phyloP scores from a whole-genome alignment of 2,888 invertebrate genomes.

The Julus scanicus region DNA sequence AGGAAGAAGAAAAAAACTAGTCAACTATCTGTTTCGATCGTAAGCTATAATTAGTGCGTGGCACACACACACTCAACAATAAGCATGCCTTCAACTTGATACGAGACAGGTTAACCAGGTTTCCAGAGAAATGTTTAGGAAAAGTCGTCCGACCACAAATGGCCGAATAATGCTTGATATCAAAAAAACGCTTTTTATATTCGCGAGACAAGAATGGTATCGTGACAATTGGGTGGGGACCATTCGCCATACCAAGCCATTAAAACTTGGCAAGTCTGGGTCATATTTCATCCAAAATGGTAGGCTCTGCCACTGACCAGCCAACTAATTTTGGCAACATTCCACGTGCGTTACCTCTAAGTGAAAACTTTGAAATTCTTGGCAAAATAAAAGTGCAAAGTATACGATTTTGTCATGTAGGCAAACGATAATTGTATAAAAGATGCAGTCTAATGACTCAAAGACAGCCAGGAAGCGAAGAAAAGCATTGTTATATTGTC shows the following conservation, averaged over 20 bases:
- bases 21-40: slow-evolving; percentile 16
- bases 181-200: background rate
- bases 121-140: slow-evolving; percentile 5
- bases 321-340: background rate
- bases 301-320: background rate
- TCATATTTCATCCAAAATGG: background rate
- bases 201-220: background rate
- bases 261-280: background rate
- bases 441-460: background rate
- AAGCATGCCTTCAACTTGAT: background rate
- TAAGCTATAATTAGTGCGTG: slow-evolving; percentile 12
- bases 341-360: background rate
- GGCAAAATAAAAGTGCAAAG: background rate
- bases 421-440: background rate
- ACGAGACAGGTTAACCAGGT: slow-evolving; percentile 9
- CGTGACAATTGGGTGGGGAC: slow-evolving; percentile 33
- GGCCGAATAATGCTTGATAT: background rate
- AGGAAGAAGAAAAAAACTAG: background rate
- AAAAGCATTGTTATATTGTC: background rate
- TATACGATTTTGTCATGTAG: background rate
- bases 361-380: background rate
- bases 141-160: background rate
- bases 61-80: background rate
- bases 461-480: background rate
- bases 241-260: background rate